phyloP scores from a whole-genome alignment of 2,888 invertebrate genomes.

The Euproctis similis region DNA sequence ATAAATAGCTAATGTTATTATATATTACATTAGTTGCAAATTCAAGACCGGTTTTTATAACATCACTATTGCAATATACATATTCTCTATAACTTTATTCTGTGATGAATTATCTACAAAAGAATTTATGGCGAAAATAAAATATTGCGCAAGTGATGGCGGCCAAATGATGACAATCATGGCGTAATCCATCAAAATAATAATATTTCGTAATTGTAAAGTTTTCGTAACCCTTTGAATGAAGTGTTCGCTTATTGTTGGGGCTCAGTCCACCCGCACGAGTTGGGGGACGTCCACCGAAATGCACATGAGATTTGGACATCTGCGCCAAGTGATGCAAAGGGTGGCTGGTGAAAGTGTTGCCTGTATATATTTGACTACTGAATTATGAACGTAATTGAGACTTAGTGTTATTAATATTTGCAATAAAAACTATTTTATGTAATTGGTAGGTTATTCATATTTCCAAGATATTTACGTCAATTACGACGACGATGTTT shows the following conservation, averaged over 20 bases:
- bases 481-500: too few species aligned
- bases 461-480: too few species aligned
- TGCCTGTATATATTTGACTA: conserved; percentile 1
- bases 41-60: too few species aligned
- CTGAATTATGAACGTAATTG: too few species aligned
- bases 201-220: conserved; percentile 38
- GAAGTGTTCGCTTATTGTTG: conserved; percentile 35
- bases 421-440: too few species aligned
- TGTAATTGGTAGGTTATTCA: too few species aligned
- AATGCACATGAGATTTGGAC: conserved; percentile 31
- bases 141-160: conserved; percentile 22
- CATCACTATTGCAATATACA: too few species aligned
- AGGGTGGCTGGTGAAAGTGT: conserved; percentile 37
- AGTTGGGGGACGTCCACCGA: conserved; percentile 27
- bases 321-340: conserved; percentile 40
- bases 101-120: too few species aligned
- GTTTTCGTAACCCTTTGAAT: conserved; percentile 39
- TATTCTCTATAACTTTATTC: too few species aligned
- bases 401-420: too few species aligned
- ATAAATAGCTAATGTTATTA: too few species aligned
- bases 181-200: conserved; percentile 28
- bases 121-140: conserved; percentile 15
- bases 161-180: conserved; percentile 21
- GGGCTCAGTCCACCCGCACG: conserved; percentile 34
- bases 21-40: too few species aligned